phyloP scores from a whole-genome alignment of 30 jellyfish, hydroid and myxozoan species.

The Nemopilema nomurai region DNA sequence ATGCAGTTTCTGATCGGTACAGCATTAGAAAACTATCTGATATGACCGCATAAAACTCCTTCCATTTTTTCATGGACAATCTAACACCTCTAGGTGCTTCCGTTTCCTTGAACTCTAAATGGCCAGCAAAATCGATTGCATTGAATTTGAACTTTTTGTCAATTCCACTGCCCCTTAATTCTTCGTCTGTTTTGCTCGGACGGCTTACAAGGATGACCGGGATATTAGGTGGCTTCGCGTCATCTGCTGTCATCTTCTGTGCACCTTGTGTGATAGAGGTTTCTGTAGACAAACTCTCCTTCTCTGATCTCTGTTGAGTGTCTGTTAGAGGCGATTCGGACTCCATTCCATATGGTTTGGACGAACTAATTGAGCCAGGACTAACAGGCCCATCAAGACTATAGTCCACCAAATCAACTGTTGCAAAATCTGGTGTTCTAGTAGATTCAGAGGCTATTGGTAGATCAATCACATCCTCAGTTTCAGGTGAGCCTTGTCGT shows the following conservation, averaged over 20 bases:
- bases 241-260: background rate
- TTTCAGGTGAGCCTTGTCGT: too few relatives aligned
- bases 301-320: background rate
- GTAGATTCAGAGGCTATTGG: too few relatives aligned
- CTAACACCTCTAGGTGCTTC: constrained; percentile 10
- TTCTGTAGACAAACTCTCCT: background rate
- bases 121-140: constrained; percentile 45
- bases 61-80: constrained; percentile 40
- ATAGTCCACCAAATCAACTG: background rate
- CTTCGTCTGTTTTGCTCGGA: constrained; percentile 19
- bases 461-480: too few relatives aligned
- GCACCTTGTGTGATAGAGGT: background rate
- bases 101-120: constrained; percentile 36
- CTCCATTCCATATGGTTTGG: background rate
- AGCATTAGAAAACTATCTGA: background rate
- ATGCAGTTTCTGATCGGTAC: constrained; percentile 23
- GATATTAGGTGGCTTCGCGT: background rate
- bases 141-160: background rate
- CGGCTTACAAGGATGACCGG: constrained; percentile 9
- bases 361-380: background rate
- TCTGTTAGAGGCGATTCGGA: background rate
- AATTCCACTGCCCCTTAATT: background rate
- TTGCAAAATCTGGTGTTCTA: too few relatives aligned
- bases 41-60: constrained; percentile 26
- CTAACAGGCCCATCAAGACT: background rate